Conservation (phyloP, 37 sponge, comb jelly and placozoan species). For the Ephydatia muelleri region DNA sequence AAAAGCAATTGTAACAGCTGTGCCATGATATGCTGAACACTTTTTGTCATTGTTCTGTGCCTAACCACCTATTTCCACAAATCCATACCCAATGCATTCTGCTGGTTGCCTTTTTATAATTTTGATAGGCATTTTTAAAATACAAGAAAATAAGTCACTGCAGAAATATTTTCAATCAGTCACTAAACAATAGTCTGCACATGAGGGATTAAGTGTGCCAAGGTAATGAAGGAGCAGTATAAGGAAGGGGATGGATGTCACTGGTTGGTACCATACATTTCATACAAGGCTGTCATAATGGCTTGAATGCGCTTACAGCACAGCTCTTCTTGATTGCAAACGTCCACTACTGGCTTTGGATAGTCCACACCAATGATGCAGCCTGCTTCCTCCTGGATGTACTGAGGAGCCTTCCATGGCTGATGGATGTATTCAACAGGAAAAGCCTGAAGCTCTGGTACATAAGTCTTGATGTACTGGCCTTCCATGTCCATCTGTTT, state of each 20-base stretch:
- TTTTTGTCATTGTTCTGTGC: no score
- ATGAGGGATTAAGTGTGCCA: no score
- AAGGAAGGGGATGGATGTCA: background rate
- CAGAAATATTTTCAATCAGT: no score
- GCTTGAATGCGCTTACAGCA: conserved; percentile 67
- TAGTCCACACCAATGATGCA: conserved; percentile 88
- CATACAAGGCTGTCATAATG: conserved; percentile 47
- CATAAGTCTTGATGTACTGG: conserved; percentile 70
- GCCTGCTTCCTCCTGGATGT: conserved; percentile 70
- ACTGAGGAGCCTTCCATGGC: conserved; percentile 87
- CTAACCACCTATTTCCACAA: no score
- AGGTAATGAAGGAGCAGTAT: background rate
- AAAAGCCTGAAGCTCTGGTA: conserved; percentile 75
- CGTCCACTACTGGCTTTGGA: conserved; percentile 75
- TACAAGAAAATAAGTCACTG: no score
- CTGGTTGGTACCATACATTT: conserved; percentile 26
- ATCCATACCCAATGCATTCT: no score
- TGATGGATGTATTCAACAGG: conserved; percentile 82
- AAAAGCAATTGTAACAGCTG: no score
- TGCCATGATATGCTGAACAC: no score
- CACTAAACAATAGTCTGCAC: no score
- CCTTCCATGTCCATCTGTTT: conserved; percentile 85
- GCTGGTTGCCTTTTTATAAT: no score
- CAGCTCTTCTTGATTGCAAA: conserved; percentile 55
- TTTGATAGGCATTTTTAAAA: no score